Evolutionary conservation across 2,888 invertebrate species (phyloP).

Genomic region (Biston stratarius): DNA sequence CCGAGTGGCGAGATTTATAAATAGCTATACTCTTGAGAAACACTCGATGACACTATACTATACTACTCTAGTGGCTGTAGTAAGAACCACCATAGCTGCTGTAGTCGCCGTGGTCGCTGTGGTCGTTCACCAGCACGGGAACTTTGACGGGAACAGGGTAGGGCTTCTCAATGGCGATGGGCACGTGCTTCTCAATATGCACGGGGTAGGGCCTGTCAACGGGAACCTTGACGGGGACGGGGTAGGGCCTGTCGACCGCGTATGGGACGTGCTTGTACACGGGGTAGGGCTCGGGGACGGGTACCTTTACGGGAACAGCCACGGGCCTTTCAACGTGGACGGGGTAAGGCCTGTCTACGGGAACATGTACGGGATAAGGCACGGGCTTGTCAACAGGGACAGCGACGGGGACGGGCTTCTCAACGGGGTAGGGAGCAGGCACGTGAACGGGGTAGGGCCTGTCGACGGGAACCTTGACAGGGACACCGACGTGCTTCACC

Average conservation of each 20-base stretch:
- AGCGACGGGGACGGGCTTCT: constrained; percentile 88
- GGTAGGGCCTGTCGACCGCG: constrained; percentile 87
- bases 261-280: constrained; percentile 89
- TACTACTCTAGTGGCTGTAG: constrained; percentile 75
- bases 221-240: constrained; percentile 90
- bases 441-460: constrained; percentile 90
- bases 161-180: constrained; percentile 84
- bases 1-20: constrained; percentile 70
- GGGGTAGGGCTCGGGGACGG: constrained; percentile 86
- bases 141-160: constrained; percentile 86
- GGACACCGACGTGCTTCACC: constrained; percentile 87
- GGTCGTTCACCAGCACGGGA: constrained; percentile 69
- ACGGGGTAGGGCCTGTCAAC: constrained; percentile 89
- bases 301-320: constrained; percentile 86
- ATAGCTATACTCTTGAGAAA: constrained; percentile 60
- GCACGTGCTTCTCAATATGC: constrained; percentile 79
- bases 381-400: constrained; percentile 88
- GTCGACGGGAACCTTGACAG: constrained; percentile 90
- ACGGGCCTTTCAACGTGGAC: constrained; percentile 84
- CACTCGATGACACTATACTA: constrained; percentile 66
- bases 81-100: constrained; percentile 43
- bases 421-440: constrained; percentile 86
- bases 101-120: constrained; percentile 48
- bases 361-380: constrained; percentile 87
- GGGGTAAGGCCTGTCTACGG: constrained; percentile 88